These are phyloP conservation scores for Venturia canescens DNA, from an alignment of 1,140 invertebrate genomes.

Conservation along the genomic window DNA sequence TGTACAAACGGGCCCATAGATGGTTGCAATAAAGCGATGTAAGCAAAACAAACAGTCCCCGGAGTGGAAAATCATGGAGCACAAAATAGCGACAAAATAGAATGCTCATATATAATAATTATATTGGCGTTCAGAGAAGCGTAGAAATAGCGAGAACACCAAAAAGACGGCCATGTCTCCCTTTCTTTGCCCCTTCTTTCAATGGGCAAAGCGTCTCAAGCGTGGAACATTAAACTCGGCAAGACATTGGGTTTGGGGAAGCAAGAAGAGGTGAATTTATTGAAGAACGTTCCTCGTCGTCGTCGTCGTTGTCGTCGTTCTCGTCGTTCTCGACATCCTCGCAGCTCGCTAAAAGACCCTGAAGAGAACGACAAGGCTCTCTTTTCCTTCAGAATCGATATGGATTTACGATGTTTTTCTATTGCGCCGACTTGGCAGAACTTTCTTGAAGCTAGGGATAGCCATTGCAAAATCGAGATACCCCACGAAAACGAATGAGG, in stretches of 20 bases:
- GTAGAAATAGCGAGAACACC: not conserved
- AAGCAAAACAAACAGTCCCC: not conserved
- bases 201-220: constrained; percentile 36
- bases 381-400: constrained; percentile 50
- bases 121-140: not conserved
- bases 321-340: constrained; percentile 26
- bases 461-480: constrained; percentile 5
- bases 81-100: constrained; percentile 5
- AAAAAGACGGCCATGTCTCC: not conserved
- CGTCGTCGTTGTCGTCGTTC: constrained; percentile 42
- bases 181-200: not conserved
- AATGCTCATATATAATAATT: constrained; percentile 37
- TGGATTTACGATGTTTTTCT: constrained; percentile 59
- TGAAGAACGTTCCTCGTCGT: constrained; percentile 31
- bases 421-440: constrained; percentile 58
- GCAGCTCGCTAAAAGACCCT: constrained; percentile 25
- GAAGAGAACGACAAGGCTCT: constrained; percentile 13
- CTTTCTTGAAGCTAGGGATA: constrained; percentile 50
- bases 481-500: not conserved
- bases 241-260: constrained; percentile 41
- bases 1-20: not conserved
- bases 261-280: constrained; percentile 50
- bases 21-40: not conserved
- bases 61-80: constrained; percentile 12
- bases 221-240: constrained; percentile 48